Evolutionary conservation across 2,797 vertebrate genomes (phyloP).

Genomic region (Tangara arthus): DNA sequence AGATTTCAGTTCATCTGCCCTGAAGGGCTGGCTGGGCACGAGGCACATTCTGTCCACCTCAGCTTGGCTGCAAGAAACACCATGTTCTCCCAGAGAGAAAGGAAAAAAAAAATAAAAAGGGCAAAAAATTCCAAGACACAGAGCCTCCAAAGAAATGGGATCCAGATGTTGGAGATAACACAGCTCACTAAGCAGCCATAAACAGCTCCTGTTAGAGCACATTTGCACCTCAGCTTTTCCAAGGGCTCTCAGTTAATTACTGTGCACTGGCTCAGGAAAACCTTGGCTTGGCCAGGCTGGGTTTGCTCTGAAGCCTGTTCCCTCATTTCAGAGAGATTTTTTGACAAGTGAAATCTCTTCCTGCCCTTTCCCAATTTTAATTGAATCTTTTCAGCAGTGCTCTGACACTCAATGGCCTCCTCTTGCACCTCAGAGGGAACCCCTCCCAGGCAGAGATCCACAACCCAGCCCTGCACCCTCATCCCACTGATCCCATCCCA

Average conservation of each 20-base stretch:
- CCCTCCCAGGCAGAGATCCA: background rate
- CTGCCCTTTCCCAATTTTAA: background rate
- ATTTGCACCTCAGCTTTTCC: slow-evolving; percentile 62
- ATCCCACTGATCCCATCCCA: background rate
- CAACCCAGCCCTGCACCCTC: background rate
- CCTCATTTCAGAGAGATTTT: background rate
- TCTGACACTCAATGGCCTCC: background rate
- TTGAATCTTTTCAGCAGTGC: background rate
- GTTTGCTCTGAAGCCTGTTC: background rate
- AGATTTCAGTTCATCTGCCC: background rate
- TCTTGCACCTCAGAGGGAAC: background rate
- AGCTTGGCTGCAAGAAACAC: slow-evolving; percentile 38
- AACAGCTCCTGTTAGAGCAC: slow-evolving; percentile 68
- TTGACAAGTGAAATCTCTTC: background rate
- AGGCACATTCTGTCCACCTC: slow-evolving; percentile 55
- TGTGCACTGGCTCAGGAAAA: slow-evolving; percentile 2
- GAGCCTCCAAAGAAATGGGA: slow-evolving; percentile 75
- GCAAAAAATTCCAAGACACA: slow-evolving; percentile 72
- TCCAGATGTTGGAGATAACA: slow-evolving; percentile 79
- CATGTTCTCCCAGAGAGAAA: slow-evolving; percentile 45
- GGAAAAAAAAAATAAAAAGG: background rate
- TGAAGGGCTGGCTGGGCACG: slow-evolving; percentile 29
- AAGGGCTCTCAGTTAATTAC: slow-evolving; percentile 30
- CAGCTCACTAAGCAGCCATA: slow-evolving; percentile 70
- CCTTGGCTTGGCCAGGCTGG: background rate